Evolutionary conservation across 2,797 vertebrate species (phyloP), one percentile per base, ranked within the genome.

Genomic region (Momotus momota): DNA sequence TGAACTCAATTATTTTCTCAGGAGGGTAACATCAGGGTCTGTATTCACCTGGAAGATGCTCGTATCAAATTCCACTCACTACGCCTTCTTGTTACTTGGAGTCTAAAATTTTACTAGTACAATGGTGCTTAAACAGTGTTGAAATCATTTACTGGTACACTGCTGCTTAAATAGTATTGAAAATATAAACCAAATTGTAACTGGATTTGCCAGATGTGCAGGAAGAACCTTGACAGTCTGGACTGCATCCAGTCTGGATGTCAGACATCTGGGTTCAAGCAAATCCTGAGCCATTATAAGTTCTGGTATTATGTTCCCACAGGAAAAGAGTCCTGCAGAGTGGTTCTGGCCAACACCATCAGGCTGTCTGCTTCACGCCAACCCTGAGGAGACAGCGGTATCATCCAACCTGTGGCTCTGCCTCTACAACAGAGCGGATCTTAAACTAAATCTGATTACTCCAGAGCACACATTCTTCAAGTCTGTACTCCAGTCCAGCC

Each of bases 171-270:
- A 86, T 9, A 70, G 40, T 40, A 89, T 11, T 90, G 60, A 91
- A 95, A 93, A 81, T 84, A 83, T 19, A 90, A 88, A 93, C 19
- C 27, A 46, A 96, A 88, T 5, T 60, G n/a, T 80, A 89, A 70
- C 67, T 64, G 38, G 55, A 27, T 55, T 92, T 82, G 51, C 94
- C 95, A 97, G 81, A 94, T 70, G 64, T 87, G 67, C 60, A 87
- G 78, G 87, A 91, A 77, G 60, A 94, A 93, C 88, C 81, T 43
- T 92, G 43, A 84, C 46, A 58, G 51, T 72, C 73, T 86, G 86
- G 92, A 90, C 71, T 91, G 51, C 29, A 66, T 93, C 81, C 86
- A 95, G 78, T 84, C 62, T 87, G 55, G 23, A 89, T 89, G 52
- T 94, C 89, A 94, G 71, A 85, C 89, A 94, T 94, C 87, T 87